These are phyloP conservation scores for Bufo bufo DNA, from an alignment of 2,113 vertebrate genomes.

Conservation along the genomic window DNA sequence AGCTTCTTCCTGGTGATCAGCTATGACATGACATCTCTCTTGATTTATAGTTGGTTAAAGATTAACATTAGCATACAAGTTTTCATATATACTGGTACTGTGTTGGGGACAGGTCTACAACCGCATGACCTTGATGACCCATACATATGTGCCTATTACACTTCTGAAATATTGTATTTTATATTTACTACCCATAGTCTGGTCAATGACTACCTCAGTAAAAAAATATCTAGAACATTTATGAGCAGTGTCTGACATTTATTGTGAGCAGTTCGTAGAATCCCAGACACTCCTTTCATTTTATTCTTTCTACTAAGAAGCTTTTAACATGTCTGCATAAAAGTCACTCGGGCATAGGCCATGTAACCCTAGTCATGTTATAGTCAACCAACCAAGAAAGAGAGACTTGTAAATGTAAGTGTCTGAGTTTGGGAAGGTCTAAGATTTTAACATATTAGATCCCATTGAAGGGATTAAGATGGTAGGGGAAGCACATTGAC, in stretches of 20 bases:
- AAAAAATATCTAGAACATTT: neutral
- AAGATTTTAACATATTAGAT: neutral
- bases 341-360: neutral
- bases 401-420: neutral
- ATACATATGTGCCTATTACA: neutral
- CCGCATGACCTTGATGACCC: neutral
- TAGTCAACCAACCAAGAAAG: neutral
- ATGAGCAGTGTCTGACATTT: neutral
- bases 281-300: neutral
- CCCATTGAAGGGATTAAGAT: neutral
- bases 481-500: neutral
- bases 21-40: neutral
- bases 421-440: neutral
- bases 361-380: neutral
- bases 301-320: neutral
- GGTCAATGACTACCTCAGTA: neutral
- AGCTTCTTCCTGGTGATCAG: neutral
- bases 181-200: neutral
- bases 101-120: neutral
- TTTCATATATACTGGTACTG: neutral
- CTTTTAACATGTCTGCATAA: neutral
- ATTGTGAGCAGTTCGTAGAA: neutral
- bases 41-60: conserved; percentile 1
- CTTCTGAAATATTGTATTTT: neutral
- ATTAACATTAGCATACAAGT: neutral